Percentiles rank a stretch among this genome's conserved stretches.
These are phyloP conservation scores for Ichneumoninae sp. DNA, from an alignment of 2,888 invertebrate genomes.

Conservation along the genomic window DNA sequence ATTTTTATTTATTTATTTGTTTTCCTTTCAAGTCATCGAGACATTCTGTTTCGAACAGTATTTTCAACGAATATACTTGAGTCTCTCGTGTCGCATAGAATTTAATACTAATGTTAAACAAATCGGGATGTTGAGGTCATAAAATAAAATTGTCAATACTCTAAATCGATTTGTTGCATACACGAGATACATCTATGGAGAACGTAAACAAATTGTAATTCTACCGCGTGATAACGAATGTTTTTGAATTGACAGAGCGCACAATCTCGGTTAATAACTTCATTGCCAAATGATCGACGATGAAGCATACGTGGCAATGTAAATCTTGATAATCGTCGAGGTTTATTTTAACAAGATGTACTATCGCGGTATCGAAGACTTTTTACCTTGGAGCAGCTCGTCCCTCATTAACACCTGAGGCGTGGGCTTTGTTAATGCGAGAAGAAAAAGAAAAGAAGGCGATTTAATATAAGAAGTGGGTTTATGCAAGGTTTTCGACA, in stretches of 20 bases:
- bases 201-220: too few species aligned
- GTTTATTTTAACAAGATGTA: constrained; percentile 30
- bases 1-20: not conserved
- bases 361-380: constrained; percentile 35
- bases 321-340: constrained; percentile 45
- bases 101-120: not conserved
- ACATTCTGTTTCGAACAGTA: too few species aligned
- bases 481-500: constrained; percentile 54
- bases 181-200: not conserved
- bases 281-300: constrained; percentile 36
- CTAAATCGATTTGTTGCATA: not conserved
- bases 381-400: constrained; percentile 52
- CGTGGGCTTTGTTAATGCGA: constrained; percentile 42
- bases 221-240: too few species aligned
- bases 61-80: not conserved
- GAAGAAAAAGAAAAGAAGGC: constrained; percentile 18
- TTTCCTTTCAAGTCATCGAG: not conserved
- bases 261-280: constrained; percentile 33
- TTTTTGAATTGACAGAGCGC: not conserved
- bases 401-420: not conserved
- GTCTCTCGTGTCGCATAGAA: not conserved
- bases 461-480: constrained; percentile 14
- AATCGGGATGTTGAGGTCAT: not conserved
- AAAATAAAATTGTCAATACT: not conserved
- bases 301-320: constrained; percentile 40